phyloP scores from a whole-genome alignment of 1,140 invertebrate genomes.

The Brachystomella parvula region DNA sequence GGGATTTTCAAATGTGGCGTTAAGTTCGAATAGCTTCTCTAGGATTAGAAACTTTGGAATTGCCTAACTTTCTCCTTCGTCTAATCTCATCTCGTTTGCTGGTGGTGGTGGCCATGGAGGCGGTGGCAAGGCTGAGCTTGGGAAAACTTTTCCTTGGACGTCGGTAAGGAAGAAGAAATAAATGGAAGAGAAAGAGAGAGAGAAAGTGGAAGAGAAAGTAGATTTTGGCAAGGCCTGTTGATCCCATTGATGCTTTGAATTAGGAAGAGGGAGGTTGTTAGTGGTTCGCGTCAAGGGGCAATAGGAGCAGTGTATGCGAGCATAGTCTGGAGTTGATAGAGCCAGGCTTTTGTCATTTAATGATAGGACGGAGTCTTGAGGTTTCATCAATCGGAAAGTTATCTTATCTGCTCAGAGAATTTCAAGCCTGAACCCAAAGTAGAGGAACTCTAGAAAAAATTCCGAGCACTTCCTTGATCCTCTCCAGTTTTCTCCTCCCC shows the following conservation, averaged over 20 bases:
- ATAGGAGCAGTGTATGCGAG: too few relatives aligned
- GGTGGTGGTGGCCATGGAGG: too few relatives aligned
- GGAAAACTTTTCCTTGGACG: neutral
- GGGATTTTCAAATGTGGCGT: too few relatives aligned
- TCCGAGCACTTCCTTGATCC: too few relatives aligned
- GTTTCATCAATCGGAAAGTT: constrained; percentile 7
- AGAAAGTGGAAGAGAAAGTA: constrained; percentile 6
- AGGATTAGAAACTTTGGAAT: too few relatives aligned
- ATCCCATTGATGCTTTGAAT: constrained; percentile 9
- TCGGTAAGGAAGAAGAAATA: neutral
- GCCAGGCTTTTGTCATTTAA: neutral
- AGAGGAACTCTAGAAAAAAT: too few relatives aligned
- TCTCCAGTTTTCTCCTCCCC: neutral
- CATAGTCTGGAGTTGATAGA: neutral
- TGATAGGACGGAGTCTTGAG: neutral
- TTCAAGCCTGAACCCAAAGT: too few relatives aligned
- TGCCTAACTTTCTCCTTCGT: too few relatives aligned
- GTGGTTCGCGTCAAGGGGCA: neutral
- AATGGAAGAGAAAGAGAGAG: neutral
- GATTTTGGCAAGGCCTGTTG: constrained; percentile 1
- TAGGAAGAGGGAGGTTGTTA: neutral
- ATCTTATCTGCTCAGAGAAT: constrained; percentile 6
- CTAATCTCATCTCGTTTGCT: too few relatives aligned
- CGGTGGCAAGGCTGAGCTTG: neutral
- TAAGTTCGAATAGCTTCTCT: too few relatives aligned